phyloP scores from a whole-genome alignment of 2,888 invertebrate species.

The Allygus modestus region DNA sequence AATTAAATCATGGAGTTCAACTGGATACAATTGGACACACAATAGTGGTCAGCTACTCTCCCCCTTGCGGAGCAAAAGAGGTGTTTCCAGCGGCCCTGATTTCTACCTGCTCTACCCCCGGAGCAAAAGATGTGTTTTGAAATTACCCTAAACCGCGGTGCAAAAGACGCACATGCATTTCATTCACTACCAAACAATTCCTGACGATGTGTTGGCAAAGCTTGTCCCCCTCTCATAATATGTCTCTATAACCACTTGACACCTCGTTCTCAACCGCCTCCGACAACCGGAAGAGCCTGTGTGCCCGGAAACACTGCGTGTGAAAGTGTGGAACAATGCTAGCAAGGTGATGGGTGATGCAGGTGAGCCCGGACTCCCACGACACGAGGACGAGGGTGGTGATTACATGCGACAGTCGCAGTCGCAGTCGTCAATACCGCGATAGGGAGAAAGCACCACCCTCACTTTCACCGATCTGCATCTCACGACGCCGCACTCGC shows the following conservation, averaged over 20 bases:
- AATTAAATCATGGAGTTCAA: too few relatives aligned
- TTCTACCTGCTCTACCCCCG: too few relatives aligned
- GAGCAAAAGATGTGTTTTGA: too few relatives aligned
- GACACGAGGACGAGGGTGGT: neutral
- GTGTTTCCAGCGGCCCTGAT: too few relatives aligned
- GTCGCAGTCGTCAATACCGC: neutral
- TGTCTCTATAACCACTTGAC: neutral
- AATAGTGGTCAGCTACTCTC: too few relatives aligned
- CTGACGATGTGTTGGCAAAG: too few relatives aligned
- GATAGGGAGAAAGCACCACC: conserved; percentile 19
- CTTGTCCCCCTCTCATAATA: too few relatives aligned
- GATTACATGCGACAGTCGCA: conserved; percentile 2
- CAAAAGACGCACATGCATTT: too few relatives aligned
- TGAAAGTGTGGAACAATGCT: neutral
- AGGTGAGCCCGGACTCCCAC: neutral
- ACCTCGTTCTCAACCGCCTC: neutral
- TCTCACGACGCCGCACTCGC: conserved; percentile 17
- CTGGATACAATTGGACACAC: too few relatives aligned
- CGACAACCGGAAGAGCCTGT: neutral
- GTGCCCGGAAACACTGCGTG: conserved; percentile 18
- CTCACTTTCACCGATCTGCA: conserved; percentile 44
- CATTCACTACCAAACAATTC: too few relatives aligned
- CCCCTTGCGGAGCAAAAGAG: too few relatives aligned
- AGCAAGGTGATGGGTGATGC: neutral
- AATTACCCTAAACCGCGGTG: too few relatives aligned